Percentiles rank a stretch among this genome's conserved stretches.
Evolutionary conservation across 1,140 invertebrate genomes (phyloP).

Genomic region (Lerema accius): DNA sequence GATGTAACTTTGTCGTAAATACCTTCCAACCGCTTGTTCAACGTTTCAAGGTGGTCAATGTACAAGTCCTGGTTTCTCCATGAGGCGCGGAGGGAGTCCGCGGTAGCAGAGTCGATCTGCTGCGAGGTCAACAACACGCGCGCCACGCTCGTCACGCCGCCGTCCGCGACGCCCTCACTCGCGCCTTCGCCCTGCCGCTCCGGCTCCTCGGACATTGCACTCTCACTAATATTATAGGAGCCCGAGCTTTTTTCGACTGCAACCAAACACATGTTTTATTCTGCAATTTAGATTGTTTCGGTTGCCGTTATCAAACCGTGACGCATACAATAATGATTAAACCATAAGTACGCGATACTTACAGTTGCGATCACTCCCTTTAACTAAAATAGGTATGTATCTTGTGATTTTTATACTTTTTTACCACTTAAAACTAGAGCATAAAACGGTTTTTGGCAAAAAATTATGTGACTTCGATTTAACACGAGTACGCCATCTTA

Average conservation of each 20-base stretch:
- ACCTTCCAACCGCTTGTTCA: conserved; percentile 83
- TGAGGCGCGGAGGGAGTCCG: conserved; percentile 74
- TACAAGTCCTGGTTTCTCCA: conserved; percentile 81
- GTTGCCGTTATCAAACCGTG: conserved; percentile 68
- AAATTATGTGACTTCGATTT: conserved; percentile 24
- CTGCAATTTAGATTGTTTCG: conserved; percentile 54
- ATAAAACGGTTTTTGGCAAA: conserved; percentile 11
- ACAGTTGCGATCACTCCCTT: conserved; percentile 42
- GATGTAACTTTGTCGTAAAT: conserved; percentile 79
- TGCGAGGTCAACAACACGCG: conserved; percentile 77
- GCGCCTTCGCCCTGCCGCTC: conserved; percentile 71
- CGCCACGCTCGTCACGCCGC: conserved; percentile 63
- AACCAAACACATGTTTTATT: conserved; percentile 67
- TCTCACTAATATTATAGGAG: conserved; percentile 68
- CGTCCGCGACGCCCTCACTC: conserved; percentile 62
- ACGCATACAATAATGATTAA: conserved; percentile 47
- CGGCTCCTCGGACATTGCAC: conserved; percentile 79
- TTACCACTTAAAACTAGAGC: conserved; percentile 14
- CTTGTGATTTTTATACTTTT: conserved; percentile 6
- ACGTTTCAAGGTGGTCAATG: conserved; percentile 80
- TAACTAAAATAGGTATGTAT: conserved; percentile 8
- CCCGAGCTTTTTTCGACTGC: conserved; percentile 69
- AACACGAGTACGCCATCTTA: conserved; percentile 69
- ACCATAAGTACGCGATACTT: conserved; percentile 52
- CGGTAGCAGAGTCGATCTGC: conserved; percentile 71